Base-by-base conservation (phyloP, 2,797 vertebrate genomes). In the Falco peregrinus region DNA sequence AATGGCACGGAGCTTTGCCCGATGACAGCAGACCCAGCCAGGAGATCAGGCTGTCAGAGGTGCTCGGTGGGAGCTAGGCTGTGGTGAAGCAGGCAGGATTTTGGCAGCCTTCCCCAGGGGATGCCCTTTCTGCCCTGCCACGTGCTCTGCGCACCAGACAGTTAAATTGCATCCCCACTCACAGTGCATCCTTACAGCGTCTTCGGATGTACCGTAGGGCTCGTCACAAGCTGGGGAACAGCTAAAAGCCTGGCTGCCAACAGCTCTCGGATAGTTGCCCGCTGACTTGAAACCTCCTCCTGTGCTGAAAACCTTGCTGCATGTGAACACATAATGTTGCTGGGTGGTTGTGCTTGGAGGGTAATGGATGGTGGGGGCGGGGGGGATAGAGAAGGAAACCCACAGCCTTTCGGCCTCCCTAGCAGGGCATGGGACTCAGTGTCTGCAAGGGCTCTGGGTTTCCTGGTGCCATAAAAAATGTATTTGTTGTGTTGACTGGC, bases 361-460 rank as follows among this genome's bases (percentile, higher is more conserved):
- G n/a, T 13, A 7, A 2, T 7, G 31, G 43, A 45, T 17, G 43
- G 43, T 45, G 37, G 1, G 19, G 19, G 26, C 1, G 2, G 22
- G 73, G 53, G 48, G 2, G 15, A 5, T 35, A 13, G 11, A 8
- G 82, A 24, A 90, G 89, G 93, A 37, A 35, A 7, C 31, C 69
- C 69, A 7, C 64, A 43, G 74, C 47, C 11, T 50, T 37, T 84
- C 73, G 74, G 61, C 68, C 61, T 68, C 74, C 41, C 12, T 6
- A 1, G 53, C 13, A 0, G 43, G 61, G 83, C 25, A 29, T 0
- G 1, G 28, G 25, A 14, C 60, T 29, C 6, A 0, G 41, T 0
- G 3, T 5, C 76, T 45, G 31, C 0, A 1, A 51, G n/a, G 53
- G 31, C n/a, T 35, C 21, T 4, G 63, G 29, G 35, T 19, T 89